phyloP scores from a whole-genome alignment of 2,888 invertebrate species.

The Gastrophysa polygoni region DNA sequence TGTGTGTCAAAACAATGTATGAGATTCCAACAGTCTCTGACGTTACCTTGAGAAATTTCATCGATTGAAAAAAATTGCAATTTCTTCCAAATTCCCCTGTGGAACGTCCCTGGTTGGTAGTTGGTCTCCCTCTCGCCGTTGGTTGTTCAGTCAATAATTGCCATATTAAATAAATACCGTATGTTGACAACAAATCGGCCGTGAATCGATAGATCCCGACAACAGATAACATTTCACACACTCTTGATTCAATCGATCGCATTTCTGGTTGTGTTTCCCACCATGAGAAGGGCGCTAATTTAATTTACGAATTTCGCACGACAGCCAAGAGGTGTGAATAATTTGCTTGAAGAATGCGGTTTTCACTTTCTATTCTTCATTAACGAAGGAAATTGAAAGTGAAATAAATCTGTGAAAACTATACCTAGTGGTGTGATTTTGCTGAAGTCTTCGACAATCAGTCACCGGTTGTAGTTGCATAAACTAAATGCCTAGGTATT shows the following conservation, averaged over 20 bases:
- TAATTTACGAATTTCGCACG: conserved; percentile 34
- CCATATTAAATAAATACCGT: conserved; percentile 53
- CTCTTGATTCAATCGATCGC: conserved; percentile 49
- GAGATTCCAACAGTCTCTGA: too few relatives aligned
- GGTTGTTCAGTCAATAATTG: conserved; percentile 48
- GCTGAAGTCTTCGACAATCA: too few relatives aligned
- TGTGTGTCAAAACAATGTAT: too few relatives aligned
- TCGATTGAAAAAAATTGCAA: too few relatives aligned
- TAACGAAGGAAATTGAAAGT: too few relatives aligned
- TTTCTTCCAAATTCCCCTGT: neutral
- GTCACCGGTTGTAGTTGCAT: too few relatives aligned
- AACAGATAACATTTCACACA: conserved; percentile 56
- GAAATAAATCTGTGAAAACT: too few relatives aligned
- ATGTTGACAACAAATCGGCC: conserved; percentile 54
- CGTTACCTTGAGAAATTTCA: too few relatives aligned
- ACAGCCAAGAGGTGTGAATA: conserved; percentile 25
- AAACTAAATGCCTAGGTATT: too few relatives aligned
- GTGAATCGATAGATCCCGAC: conserved; percentile 54
- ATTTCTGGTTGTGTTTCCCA: conserved; percentile 36
- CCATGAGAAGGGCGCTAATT: conserved; percentile 29
- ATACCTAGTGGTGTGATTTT: too few relatives aligned
- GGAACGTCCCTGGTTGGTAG: conserved; percentile 17
- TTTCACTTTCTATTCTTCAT: neutral
- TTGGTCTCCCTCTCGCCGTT: conserved; percentile 37
- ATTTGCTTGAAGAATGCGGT: neutral